Percentiles rank a stretch among this genome's conserved stretches.
These are phyloP conservation scores for Spheniscus mendiculus DNA, from an alignment of 2,113 vertebrate genomes.

Conservation along the genomic window DNA sequence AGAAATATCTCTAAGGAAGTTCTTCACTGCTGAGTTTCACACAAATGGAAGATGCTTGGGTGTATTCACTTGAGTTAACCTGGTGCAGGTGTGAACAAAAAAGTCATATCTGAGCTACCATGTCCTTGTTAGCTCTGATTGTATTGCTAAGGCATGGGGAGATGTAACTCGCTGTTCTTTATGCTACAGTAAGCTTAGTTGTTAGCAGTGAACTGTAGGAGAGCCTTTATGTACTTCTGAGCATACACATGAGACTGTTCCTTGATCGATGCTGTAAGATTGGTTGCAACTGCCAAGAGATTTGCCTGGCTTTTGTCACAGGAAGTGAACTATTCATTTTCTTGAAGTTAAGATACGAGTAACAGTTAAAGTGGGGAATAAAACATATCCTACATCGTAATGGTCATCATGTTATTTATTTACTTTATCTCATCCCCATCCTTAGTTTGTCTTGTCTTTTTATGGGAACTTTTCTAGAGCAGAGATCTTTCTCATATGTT, in stretches of 20 bases:
- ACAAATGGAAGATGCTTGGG: not conserved
- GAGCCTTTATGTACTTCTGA: not conserved
- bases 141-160: not conserved
- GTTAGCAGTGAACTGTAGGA: not conserved
- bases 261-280: not conserved
- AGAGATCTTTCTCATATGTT: not conserved
- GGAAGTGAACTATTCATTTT: not conserved
- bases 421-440: not conserved
- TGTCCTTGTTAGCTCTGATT: not conserved
- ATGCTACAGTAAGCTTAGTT: not conserved
- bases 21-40: not conserved
- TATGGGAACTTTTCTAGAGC: not conserved
- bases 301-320: not conserved
- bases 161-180: not conserved
- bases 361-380: not conserved
- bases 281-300: not conserved
- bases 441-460: not conserved
- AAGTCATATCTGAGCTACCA: not conserved
- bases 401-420: not conserved
- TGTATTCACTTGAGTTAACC: not conserved
- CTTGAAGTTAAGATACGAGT: not conserved
- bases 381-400: not conserved
- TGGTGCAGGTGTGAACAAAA: not conserved
- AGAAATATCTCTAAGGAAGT: not conserved
- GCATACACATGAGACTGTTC: not conserved